A percentile compares a stretch with the other conserved stretches of the same genome.
These are phyloP conservation scores for Trigoniulus corallinus DNA, from an alignment of 1,140 invertebrate species.

Conservation along the genomic window DNA sequence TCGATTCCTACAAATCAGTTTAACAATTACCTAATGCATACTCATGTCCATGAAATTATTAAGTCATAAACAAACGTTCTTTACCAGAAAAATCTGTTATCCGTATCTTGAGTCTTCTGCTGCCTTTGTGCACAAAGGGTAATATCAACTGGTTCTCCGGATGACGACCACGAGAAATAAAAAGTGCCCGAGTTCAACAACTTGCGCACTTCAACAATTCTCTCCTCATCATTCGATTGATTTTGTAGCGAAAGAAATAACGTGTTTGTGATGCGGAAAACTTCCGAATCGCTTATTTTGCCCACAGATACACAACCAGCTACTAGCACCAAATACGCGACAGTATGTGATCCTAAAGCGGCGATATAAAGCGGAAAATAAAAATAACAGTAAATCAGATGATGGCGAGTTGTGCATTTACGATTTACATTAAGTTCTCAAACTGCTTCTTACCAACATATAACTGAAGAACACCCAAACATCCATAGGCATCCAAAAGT, in stretches of 20 bases:
- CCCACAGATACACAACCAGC: conserved; percentile 87
- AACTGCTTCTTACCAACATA: conserved; percentile 49
- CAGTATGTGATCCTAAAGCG: conserved; percentile 49
- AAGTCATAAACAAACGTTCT: conserved; percentile 9
- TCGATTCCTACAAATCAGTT: conserved; percentile 52
- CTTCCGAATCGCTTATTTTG: conserved; percentile 80
- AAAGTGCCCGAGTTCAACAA: conserved; percentile 90
- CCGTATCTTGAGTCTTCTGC: conserved; percentile 55
- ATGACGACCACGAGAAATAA: conserved; percentile 70
- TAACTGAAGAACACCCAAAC: conserved; percentile 71
- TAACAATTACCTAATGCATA: neutral
- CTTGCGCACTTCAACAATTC: conserved; percentile 65
- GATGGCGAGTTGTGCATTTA: too few species aligned
- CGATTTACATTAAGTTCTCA: too few species aligned
- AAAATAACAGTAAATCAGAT: too few species aligned
- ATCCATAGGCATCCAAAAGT: conserved; percentile 80
- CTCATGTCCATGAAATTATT: neutral
- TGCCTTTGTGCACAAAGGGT: conserved; percentile 81
- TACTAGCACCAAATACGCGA: conserved; percentile 78
- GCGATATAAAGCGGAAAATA: too few species aligned
- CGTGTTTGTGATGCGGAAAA: conserved; percentile 84
- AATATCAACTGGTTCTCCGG: conserved; percentile 51
- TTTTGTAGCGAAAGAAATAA: conserved; percentile 73
- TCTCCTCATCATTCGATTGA: conserved; percentile 52
- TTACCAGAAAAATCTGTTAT: conserved; percentile 93